These are phyloP conservation scores for Albula glossodonta DNA, from an alignment of 2,113 vertebrate genomes.

Conservation along the genomic window DNA sequence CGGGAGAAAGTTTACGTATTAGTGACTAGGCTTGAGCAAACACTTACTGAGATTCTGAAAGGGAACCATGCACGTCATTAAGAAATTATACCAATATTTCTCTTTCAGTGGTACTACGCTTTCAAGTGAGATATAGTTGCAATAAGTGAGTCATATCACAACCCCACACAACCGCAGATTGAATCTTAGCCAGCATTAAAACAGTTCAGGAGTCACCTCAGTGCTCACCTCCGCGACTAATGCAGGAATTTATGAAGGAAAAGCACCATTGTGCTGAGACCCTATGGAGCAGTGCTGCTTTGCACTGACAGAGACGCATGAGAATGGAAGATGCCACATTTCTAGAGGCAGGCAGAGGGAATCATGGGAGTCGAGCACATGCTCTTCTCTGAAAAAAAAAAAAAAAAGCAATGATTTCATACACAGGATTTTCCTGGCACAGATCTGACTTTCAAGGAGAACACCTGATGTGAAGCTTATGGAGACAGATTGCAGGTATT, in stretches of 20 bases:
- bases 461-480: too few relatives aligned
- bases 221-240: not conserved
- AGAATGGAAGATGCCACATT: not conserved
- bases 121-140: not conserved
- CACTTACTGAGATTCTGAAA: not conserved
- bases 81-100: too few relatives aligned
- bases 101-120: too few relatives aligned
- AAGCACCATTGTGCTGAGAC: not conserved
- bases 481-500: too few relatives aligned
- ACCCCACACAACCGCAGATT: not conserved
- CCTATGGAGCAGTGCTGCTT: not conserved
- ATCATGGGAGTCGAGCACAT: not conserved
- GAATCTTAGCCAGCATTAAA: not conserved
- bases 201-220: not conserved
- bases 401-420: too few relatives aligned
- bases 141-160: not conserved
- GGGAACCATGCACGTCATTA: too few relatives aligned
- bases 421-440: too few relatives aligned
- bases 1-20: too few relatives aligned
- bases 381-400: too few relatives aligned
- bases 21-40: not conserved
- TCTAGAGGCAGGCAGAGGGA: too few relatives aligned
- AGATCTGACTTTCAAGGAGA: too few relatives aligned
- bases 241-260: not conserved
- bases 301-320: not conserved